Base-by-base conservation (phyloP, 1,140 invertebrate genomes). In the Drosophila yakuba region DNA sequence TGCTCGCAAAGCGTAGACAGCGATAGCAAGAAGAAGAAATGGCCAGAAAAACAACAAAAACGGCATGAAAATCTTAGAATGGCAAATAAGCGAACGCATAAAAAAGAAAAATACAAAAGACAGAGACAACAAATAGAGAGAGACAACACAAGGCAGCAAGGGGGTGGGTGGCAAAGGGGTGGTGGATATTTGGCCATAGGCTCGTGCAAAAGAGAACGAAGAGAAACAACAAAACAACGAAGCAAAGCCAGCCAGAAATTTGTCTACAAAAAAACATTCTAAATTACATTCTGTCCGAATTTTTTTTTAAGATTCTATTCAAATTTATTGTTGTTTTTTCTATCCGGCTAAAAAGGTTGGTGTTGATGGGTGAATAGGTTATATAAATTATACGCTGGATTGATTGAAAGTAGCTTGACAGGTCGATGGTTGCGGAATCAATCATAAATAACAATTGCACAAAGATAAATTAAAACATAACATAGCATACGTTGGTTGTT, bases 31-130 rank as follows among this genome's bases (percentile, higher is more conserved):
- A 80, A 48, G 60, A 48, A 63, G 44, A 67, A 55, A 52, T 4
- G 38, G 47, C 41, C 41, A 69, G 57, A 68, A 71, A 51, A 74
- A 78, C 58, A 82, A 81, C 57, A 74, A 56, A 72, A 59, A 43
- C 15, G 25, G 64, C 51, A 57, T 69, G 43, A 60, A 78, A 48
- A 61, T 58, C 71, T 80, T 54, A 55, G 66, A 74, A 62, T 71
- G 43, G 36, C 51, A 57, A 71, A 78, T 55, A 58, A 25, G 74
- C 36, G 10, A 77, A 69, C 38, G 57, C 28, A 52, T 20, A 41
- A 32, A 56, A 59, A 68, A 39, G 28, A 59, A 51, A 45, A 45
- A 69, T 45, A 71, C 50, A n/a, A 32, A 4, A 45, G 25, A 28
- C 36, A 58, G 14, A 55, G 54, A 36, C 11, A 39, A 12, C 12